Evolutionary conservation across 2,888 invertebrate genomes (phyloP), one percentile per base, ranked within the genome.

Genomic region (Eilema caniola): DNA sequence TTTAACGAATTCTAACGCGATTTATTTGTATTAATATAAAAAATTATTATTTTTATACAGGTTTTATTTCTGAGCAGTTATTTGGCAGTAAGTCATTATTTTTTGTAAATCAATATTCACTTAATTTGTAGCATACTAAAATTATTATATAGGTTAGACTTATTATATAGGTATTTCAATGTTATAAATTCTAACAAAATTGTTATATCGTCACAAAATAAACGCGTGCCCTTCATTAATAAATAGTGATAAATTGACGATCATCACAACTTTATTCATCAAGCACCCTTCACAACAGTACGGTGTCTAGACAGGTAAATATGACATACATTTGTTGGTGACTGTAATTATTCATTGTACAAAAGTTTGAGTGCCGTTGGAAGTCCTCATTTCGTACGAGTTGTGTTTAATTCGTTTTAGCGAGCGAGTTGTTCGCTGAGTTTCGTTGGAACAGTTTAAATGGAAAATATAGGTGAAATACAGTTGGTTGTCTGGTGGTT

Each of bases 301-400:
- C 62, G 86, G 85, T 77, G 82, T 83, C 85, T 89, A 88, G 89
- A 87, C 92, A 93, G 88, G 93, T 85, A 86, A 88, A 83, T 81
- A 80, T 83, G 71, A 67, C 77, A 82, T 76, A 81, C 70, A 78
- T 83, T 81, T 83, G 77, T 72, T 62, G 65, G 68, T 41, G 37
- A 69, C 82, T 80, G 79, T 83, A 83, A 84, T 84, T 82, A 84
- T 85, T 84, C 81, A 84, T 76, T 77, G 77, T 77, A 62, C 70
- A 20, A 82, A 81, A 79, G 80, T 85, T 82, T 75, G 75, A 79
- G 76, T 81, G 71, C 72, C 71, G 71, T 59, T 73, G 71, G 69
- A 83, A 75, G 71, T 83, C 74, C 74, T 81, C 74, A 75, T 78
- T 81, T 78, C 71, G 77, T 75, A 74, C 75, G 74, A 81, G 74